Percentiles rank a stretch among this genome's conserved stretches.
Conservation (phyloP, 2,113 vertebrate genomes). For the Myanophis thanlyinensis region DNA sequence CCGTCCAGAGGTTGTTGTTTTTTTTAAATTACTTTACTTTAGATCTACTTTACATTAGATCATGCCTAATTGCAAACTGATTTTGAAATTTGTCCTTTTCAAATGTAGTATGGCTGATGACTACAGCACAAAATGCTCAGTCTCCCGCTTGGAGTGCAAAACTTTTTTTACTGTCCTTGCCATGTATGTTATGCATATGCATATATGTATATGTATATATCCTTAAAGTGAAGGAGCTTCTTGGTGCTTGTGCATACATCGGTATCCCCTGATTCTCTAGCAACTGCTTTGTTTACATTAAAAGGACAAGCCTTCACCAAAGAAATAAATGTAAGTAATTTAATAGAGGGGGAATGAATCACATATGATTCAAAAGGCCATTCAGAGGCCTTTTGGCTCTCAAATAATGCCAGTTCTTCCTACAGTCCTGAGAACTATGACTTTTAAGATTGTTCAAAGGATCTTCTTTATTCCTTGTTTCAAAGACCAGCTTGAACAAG, state of each 20-base stretch:
- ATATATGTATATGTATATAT: not conserved
- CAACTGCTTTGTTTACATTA: constrained; percentile 16
- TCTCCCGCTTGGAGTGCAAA: not conserved
- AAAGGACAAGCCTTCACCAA: not conserved
- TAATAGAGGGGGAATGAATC: not conserved
- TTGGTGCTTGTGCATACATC: not conserved
- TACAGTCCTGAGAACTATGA: not conserved
- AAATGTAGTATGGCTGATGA: not conserved
- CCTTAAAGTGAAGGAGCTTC: not conserved
- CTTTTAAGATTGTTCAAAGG: not conserved
- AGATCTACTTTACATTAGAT: not conserved
- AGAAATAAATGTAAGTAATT: not conserved
- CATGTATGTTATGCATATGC: not conserved
- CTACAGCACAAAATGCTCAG: not conserved
- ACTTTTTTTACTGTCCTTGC: not conserved
- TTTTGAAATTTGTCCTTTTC: not conserved
- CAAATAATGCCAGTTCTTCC: not conserved
- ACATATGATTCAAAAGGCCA: too few species aligned
- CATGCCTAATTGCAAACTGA: not conserved
- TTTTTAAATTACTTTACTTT: not conserved
- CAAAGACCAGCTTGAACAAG: not conserved
- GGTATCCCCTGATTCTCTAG: not conserved
- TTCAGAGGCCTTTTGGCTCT: not conserved
- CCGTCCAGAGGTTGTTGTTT: not conserved
- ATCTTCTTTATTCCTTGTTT: not conserved